Evolutionary conservation across 2,797 vertebrate genomes (phyloP).

Genomic region (Pseudotriccus pelzelni): DNA sequence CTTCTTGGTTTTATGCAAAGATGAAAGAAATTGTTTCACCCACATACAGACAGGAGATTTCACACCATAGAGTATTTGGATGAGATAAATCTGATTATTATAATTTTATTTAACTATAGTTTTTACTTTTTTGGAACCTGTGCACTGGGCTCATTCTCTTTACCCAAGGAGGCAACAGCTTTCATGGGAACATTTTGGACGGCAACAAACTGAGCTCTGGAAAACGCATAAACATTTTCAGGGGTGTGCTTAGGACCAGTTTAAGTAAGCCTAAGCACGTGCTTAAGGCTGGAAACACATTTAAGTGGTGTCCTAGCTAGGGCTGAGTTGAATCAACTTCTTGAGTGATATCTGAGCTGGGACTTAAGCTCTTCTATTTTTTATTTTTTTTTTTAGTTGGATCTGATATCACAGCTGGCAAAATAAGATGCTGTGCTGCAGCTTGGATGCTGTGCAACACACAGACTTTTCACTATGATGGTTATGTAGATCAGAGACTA

Average conservation of each 20-base stretch:
- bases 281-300: neutral
- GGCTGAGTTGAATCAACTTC: neutral
- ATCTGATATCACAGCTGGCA: neutral
- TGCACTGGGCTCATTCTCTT: neutral
- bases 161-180: neutral
- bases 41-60: neutral
- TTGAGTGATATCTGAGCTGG: neutral
- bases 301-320: neutral
- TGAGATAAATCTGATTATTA: constrained; percentile 5
- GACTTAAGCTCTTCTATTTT: neutral
- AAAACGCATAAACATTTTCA: neutral
- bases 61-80: neutral
- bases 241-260: neutral
- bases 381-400: neutral
- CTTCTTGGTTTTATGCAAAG: neutral
- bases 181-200: neutral
- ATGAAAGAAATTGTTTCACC: constrained; percentile 15
- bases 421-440: neutral
- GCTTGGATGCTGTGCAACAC: neutral
- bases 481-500: neutral
- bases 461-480: neutral
- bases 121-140: neutral
- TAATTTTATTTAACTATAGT: neutral
- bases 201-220: neutral
- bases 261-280: neutral